These are phyloP conservation scores for Pristionchus fissidentatus DNA, from an alignment of 2,888 invertebrate species.

Conservation along the genomic window DNA sequence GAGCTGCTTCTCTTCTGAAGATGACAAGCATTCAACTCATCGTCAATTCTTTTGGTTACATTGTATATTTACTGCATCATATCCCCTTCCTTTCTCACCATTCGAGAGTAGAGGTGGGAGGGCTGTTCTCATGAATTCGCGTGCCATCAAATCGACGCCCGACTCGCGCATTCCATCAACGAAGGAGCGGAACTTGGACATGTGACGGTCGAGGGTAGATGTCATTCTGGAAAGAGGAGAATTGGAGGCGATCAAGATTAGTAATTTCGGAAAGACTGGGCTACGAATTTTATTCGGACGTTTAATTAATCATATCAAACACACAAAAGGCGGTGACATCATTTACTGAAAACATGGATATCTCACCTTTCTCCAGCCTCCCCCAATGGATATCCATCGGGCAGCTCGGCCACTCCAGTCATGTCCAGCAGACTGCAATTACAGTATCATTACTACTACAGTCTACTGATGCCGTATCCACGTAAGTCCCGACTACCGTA, in stretches of 20 bases:
- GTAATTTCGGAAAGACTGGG: neutral
- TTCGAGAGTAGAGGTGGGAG: constrained; percentile 84
- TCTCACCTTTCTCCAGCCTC: neutral
- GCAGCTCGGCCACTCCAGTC: constrained; percentile 63
- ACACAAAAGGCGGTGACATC: neutral
- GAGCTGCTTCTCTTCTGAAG: constrained; percentile 45
- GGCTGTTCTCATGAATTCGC: constrained; percentile 87
- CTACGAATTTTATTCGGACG: neutral
- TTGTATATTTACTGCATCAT: neutral
- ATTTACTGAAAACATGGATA: neutral
- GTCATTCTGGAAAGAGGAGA: constrained; percentile 52
- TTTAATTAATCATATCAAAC: neutral
- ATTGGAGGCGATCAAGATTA: neutral
- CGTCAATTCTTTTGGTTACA: neutral
- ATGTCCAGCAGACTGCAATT: constrained; percentile 64
- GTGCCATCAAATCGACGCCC: constrained; percentile 89
- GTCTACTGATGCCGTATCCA: neutral
- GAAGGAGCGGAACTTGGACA: constrained; percentile 58
- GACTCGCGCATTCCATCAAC: constrained; percentile 81
- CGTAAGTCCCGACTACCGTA: neutral
- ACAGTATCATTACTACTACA: neutral
- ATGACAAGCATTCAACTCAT: neutral
- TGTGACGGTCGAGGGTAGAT: constrained; percentile 59
- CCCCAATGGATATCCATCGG: neutral
- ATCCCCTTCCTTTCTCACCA: constrained; percentile 48